Base-by-base conservation (phyloP, 2,797 vertebrate species). In the Liparis tanakae region DNA sequence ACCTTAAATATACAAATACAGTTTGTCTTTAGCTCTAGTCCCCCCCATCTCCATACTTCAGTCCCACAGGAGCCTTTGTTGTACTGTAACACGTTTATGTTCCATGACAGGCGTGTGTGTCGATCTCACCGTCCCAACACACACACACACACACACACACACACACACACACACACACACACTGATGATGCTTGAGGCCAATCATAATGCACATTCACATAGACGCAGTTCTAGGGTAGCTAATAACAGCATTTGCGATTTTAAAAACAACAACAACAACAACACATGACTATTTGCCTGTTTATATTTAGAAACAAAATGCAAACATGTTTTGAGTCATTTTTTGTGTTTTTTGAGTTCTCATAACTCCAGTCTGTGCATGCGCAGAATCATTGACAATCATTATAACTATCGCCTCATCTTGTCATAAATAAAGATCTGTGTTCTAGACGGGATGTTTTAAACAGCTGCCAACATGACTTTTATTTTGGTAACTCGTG, bases 391-490 rank as follows among this genome's bases (percentile, higher is more conserved):
- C 93, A 94, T 92, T 88, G 85, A 85, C 78, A 89, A 59, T 61
- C 93, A 94, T 92, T 88, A 86, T 87, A 83, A 89, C 72, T 85
- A 87, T 87, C 92, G 71, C 90, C 88, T 93, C 94, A 94, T 94
- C 90, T 77, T 59, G 80, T 91, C 93, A 92, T 88, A 57, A 92
- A 87, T 89, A 71, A 88, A 85, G 72, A 81, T 67, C 59, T 87
- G 75, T 89, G 79, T 85, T 84, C 53, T 48, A 82, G 68, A 74
- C 66, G 69, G 79, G 76, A 74, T 83, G 62, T 74, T 58, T 51
- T 59, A 7, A 60, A 80, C 44, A 30, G 25, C 25, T 30, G 25
- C 25, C 25, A 30, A 30, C 25, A 30, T 30, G 25, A 30, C 25
- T 30, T 30, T 30, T 30, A 30, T 30, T 30, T 30, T 30, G 59